Evolutionary conservation across 2,888 invertebrate species (phyloP), one percentile per base, ranked within the genome.

Genomic region (Clanis bilineata): DNA sequence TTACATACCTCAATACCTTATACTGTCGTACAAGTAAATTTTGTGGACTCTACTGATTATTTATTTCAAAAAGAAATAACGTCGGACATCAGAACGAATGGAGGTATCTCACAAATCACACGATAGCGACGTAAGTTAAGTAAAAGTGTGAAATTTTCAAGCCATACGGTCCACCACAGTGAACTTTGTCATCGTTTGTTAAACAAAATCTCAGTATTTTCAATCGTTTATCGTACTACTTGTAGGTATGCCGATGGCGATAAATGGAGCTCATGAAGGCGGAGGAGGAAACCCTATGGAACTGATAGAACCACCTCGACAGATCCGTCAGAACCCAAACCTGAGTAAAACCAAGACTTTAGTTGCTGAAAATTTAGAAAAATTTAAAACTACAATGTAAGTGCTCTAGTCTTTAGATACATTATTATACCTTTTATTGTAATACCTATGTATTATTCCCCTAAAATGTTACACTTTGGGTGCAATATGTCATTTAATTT

Each of bases 321-420:
- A 82, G 57, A 88, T 65, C 3, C 82, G 92, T 0, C 91, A 91
- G 68, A 90, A 92, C 39, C 92, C 91, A 0, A 90, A 85, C 64
- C 70, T 84, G 44, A 85, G 86, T 62, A 80, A 79, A 58, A 79
- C 81, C n/a, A 92, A 86, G 63, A 78, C 80, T 2, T 78, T 90
- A 0, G 73, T 88, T 2, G 78, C 82, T 25, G 81, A 79, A 3
- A 78, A 89, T 51, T 38, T 90, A 44, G 85, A 82, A 12, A 76
- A 71, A 41, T 72, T 88, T 12, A 77, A 81, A 22, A 59, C 62
- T 7, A 86, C 85, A 63, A 65, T 87, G 90, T 90, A 68, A 88
- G 90, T 88, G 73, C 58, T 41, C 18, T 28, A 32, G 6, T 51
- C 32, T 32, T 10, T 51, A 32, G 28, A n/a, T 28, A 25, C 5